phyloP scores from a whole-genome alignment of 2,113 vertebrate species.

The Colinus virginianus region DNA sequence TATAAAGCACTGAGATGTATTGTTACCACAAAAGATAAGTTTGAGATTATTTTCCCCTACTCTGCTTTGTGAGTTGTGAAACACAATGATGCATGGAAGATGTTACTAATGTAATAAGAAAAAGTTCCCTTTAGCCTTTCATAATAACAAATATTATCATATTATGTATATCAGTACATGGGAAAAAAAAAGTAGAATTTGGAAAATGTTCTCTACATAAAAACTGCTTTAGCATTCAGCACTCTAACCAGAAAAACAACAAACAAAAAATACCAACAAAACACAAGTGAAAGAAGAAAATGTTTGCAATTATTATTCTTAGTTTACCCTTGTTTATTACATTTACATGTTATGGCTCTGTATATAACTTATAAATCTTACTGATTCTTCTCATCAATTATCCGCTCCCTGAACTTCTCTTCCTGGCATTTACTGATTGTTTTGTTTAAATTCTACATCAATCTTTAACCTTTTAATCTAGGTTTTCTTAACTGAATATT shows the following conservation, averaged over 20 bases:
- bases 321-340: not conserved
- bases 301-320: not conserved
- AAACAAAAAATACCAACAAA: rapidly evolving
- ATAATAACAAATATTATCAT: not conserved
- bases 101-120: not conserved
- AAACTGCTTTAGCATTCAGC: not conserved
- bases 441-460: not conserved
- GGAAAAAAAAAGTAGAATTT: not conserved
- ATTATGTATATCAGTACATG: not conserved
- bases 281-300: not conserved
- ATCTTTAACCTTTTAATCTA: not conserved
- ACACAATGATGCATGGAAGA: not conserved
- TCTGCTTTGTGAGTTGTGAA: not conserved
- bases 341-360: not conserved
- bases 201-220: not conserved
- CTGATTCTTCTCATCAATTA: not conserved
- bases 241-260: not conserved
- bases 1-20: not conserved
- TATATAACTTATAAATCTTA: not conserved
- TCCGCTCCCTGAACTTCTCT: not conserved
- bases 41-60: not conserved
- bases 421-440: not conserved
- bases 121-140: not conserved
- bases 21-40: not conserved
- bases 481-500: not conserved